Evolutionary conservation across 2,888 invertebrate genomes (phyloP), one percentile per base, ranked within the genome.

Genomic region (Aphidoletes aphidimyza): DNA sequence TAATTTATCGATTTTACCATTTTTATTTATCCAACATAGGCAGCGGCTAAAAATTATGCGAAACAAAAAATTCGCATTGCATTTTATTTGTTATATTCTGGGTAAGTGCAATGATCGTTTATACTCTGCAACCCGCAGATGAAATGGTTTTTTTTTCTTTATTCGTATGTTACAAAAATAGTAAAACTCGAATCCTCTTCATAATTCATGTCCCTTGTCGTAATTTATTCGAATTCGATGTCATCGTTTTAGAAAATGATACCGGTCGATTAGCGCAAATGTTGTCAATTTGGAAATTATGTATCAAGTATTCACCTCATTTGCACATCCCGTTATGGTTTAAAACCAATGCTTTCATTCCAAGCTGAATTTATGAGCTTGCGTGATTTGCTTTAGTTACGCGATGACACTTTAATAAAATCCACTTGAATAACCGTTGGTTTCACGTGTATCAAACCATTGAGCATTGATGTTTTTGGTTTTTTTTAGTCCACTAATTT

Each of bases 231-330:
- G n/a, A n/a, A n/a, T 22, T 5, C n/a, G 9, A n/a, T 14, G 54
- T 54, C 1, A 8, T 22, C 9, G n/a, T 1, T 14, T 5, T 2
- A 47, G 47, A 47, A 19, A 47, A 54, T 22, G 54, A 54, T 54
- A 54, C 22, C 14, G 54, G 54, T 54, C 54, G 54, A 54, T 54
- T 54, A 54, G 54, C 54, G 22, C 54, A 54, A 54, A 54, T 54
- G 54, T 54, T 54, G 54, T 54, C 54, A 54, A 54, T 54, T 54
- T 54, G 1, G 17, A 54, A 54, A 54, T 54, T 54, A 54, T 54
- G 2, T n/a, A 22, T 22, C 22, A 22, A 22, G 22, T n/a, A 22
- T 54, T 54, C 54, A 11, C 22, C 2, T 54, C 54, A 11, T 22
- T 54, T 54, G 3, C 22, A 22, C 54, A 22, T 22, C 54, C 14